These are phyloP conservation scores for Paracyprichromis sp. DNA, from an alignment of 2,113 vertebrate genomes.

Conservation along the genomic window DNA sequence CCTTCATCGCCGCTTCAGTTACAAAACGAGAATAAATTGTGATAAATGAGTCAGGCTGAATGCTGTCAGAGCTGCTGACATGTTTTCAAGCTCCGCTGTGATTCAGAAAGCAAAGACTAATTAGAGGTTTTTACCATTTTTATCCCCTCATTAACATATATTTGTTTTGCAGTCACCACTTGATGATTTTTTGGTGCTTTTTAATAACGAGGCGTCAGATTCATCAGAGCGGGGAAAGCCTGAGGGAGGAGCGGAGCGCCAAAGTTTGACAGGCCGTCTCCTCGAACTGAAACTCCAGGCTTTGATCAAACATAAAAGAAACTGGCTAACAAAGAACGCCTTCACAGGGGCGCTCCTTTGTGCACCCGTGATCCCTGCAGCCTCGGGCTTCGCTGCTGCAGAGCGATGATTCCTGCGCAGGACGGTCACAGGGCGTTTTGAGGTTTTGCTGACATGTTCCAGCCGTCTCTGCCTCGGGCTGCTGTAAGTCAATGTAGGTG, in stretches of 20 bases:
- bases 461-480: background rate
- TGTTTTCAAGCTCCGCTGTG: background rate
- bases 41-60: background rate
- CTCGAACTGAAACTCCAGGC: background rate
- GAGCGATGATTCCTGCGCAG: background rate
- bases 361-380: background rate
- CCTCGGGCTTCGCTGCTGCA: background rate
- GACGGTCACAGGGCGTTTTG: background rate
- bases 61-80: background rate
- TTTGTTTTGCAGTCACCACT: background rate
- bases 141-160: background rate
- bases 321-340: background rate
- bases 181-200: background rate
- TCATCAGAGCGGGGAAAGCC: background rate
- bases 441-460: background rate
- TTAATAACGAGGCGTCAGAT: background rate
- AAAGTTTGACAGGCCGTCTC: background rate
- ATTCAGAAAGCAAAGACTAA: background rate
- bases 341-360: background rate
- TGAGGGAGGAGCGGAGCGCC: background rate
- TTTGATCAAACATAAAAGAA: background rate
- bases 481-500: background rate
- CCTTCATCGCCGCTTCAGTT: background rate
- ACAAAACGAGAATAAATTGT: background rate
- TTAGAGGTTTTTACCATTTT: background rate